Base-by-base conservation (phyloP, 2,888 invertebrate genomes). In the Neuroscelio doddi region DNA sequence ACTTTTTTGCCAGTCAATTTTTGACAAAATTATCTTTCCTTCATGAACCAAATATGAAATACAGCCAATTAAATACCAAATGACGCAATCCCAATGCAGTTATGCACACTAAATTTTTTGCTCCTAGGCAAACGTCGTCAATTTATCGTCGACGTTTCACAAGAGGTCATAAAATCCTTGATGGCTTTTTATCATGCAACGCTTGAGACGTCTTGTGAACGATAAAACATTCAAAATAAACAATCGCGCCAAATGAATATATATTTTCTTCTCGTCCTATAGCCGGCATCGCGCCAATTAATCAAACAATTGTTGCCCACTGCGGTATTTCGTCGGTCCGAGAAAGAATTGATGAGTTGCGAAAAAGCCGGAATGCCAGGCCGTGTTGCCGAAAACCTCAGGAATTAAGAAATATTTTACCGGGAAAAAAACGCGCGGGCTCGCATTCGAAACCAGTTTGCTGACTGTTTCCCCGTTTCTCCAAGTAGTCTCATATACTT, bases 331-430 rank as follows among this genome's bases (percentile, higher is more conserved):
- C 17, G 39, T 9, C 39, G 17, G 4, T 17, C n/a, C 39, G 21
- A 39, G 21, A 39, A 39, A 39, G 39, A 2, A 3, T 32, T 9
- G 12, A 3, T 36, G 15, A 16, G 12, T 16, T 16, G 36, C 14
- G 15, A 36, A 38, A 38, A 38, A 38, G 12, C 34, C 3, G 17
- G 16, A 4, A 17, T 30, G 30, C 30, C 16, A 8, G 2, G 17
- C 38, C 38, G 38, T 38, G 38, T 38, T 12, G 17, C 38, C 38
- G 38, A 17, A 38, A 38, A 38, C 38, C 38, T 16, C 38, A 16
- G 38, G 38, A 14, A 38, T 38, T 38, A 38, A 38, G 38, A 38
- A 38, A 38, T 38, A 38, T 16, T 38, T 38, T 38, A 38, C 38
- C 1, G 16, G 17, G 17, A n/a, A 15, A 38, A 38, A 38, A 38